phyloP scores from a whole-genome alignment of 2,113 vertebrate species.

The Onychostoma macrolepis region DNA sequence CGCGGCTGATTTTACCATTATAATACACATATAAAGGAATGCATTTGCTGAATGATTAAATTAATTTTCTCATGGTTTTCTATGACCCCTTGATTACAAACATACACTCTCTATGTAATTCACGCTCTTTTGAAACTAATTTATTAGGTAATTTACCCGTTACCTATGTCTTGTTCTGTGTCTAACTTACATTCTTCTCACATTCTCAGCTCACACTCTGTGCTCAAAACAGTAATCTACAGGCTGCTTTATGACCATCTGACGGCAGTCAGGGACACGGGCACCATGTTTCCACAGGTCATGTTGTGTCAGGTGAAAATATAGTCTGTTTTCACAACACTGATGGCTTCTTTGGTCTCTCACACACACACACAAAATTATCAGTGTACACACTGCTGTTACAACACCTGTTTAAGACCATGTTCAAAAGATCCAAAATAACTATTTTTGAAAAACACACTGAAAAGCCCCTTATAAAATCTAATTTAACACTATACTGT shows the following conservation, averaged over 20 bases:
- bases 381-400: background rate
- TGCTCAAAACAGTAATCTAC: conserved; percentile 2
- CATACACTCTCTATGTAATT: background rate
- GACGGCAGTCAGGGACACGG: background rate
- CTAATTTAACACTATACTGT: background rate
- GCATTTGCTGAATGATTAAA: background rate
- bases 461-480: background rate
- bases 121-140: no score
- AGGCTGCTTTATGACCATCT: background rate
- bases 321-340: conserved; percentile 20
- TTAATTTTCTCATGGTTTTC: background rate
- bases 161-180: background rate
- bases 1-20: background rate
- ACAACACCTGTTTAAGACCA: conserved; percentile 26
- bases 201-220: background rate
- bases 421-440: conserved; percentile 17
- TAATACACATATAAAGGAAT: background rate
- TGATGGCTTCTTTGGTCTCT: background rate
- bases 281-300: conserved; percentile 2
- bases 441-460: background rate
- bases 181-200: background rate
- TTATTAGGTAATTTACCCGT: background rate
- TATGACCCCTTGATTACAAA: background rate
- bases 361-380: conserved; percentile 32
- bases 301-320: conserved; percentile 22